Evolutionary conservation across 2,888 invertebrate species (phyloP).

Genomic region (Rhimphoctona megacephalus): DNA sequence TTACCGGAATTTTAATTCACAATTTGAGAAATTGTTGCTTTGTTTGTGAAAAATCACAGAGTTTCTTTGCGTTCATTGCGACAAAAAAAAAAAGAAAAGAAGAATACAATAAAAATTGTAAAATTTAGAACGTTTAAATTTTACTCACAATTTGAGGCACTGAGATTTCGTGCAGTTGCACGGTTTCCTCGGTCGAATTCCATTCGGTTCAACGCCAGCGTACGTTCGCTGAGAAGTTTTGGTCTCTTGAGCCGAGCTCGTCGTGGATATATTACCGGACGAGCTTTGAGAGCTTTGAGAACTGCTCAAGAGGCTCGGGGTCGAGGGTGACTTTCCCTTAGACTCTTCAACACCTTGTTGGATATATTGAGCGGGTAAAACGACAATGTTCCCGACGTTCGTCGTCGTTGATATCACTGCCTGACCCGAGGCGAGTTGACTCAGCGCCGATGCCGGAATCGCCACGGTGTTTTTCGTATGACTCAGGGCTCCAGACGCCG

Average conservation of each 20-base stretch:
- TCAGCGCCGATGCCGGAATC: conserved; percentile 84
- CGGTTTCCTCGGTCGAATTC: conserved; percentile 93
- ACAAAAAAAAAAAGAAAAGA: not conserved
- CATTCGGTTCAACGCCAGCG: conserved; percentile 85
- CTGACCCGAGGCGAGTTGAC: conserved; percentile 83
- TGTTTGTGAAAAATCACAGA: not conserved
- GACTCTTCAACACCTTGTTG: conserved; percentile 82
- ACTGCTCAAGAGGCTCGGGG: conserved; percentile 79
- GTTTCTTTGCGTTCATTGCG: not conserved
- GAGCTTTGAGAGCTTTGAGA: conserved; percentile 79
- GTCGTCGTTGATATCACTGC: conserved; percentile 82
- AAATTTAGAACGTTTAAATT: not conserved
- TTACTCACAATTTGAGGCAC: conserved; percentile 95
- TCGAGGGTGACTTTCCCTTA: conserved; percentile 79
- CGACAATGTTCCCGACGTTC: conserved; percentile 86
- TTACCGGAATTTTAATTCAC: not conserved
- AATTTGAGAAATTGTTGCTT: too few relatives aligned
- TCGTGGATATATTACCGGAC: conserved; percentile 75
- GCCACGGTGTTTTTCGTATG: conserved; percentile 81
- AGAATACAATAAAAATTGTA: not conserved
- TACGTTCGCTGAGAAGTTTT: conserved; percentile 78
- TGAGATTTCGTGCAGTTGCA: conserved; percentile 99
- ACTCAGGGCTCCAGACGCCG: conserved; percentile 80
- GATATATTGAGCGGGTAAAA: conserved; percentile 87
- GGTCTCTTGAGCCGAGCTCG: conserved; percentile 75